Base-by-base conservation (phyloP, 2,797 vertebrate species). In the Sitta carolinensis region DNA sequence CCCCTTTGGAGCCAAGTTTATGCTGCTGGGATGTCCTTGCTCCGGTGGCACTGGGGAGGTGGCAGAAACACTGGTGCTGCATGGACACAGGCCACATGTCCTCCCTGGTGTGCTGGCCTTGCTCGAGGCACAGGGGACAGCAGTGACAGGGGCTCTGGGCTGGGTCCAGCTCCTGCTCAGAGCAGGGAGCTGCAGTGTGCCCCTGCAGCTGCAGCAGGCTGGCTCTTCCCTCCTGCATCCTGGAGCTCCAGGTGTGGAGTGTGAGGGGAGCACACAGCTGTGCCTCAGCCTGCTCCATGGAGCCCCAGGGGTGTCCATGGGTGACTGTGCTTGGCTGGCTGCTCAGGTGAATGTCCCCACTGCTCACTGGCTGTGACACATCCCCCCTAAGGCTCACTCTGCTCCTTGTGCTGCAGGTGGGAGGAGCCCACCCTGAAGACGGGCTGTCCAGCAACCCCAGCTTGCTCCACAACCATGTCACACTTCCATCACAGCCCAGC, bases 401-500 rank as follows among this genome's bases (percentile, higher is more conserved):
- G 58, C 86, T 77, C 85, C 1, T 84, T 94, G 86, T 69, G 50
- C 88, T 92, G 64, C 96, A 99, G 99, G 98, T 98, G 73, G 98
- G 98, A 82, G 98, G 98, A 79, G 95, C 98, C 96, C 98, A 98
- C 96, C 97, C 98, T 0, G 99, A 99, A 85, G 99, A 99, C 10
- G 97, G 98, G 57, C 97, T 99, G 79, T 97, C 98, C 59, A 98
- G 98, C 94, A 98, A 97, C 90, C 97, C 98, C 97, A 97, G 98
- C 84, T 98, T 99, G 69, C 97, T 99, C 95, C 99, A 99, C 92
- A 98, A 98, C 92, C 98, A 99, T 27, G 98, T 99, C 20, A 97
- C 98, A 52, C 98, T 99, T 83, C 98, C 99, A 63, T 97, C 98
- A 29, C 99, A 99, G 89, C 97, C 99, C 34, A 97, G 97, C 55